A percentile compares a stretch with the other conserved stretches of the same genome.
These are phyloP conservation scores for Sycophaga agraensis DNA, from an alignment of 1,140 invertebrate genomes.

Conservation along the genomic window DNA sequence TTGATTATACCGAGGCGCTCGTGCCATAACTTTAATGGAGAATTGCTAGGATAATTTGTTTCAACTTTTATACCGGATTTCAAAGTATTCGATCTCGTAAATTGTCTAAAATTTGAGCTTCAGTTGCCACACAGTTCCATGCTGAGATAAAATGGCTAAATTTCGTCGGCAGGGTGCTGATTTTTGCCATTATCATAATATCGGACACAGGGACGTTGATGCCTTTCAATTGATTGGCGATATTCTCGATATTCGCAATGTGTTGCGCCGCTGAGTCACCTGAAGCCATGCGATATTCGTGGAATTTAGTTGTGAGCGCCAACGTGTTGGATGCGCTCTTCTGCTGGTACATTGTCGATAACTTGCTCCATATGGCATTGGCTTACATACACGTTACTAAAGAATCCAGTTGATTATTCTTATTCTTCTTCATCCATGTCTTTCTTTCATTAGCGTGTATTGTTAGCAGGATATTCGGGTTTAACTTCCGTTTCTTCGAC, in stretches of 20 bases:
- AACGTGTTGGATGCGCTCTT: background rate
- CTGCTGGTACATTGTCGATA: background rate
- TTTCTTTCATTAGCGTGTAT: background rate
- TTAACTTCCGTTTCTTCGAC: background rate
- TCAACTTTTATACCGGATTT: too few relatives aligned
- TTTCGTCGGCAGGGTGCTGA: background rate
- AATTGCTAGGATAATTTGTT: too few relatives aligned
- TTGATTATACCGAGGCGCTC: too few relatives aligned
- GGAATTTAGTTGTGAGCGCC: conserved; percentile 6
- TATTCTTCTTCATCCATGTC: background rate
- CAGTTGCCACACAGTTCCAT: background rate
- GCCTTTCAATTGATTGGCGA: background rate
- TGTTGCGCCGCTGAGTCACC: background rate
- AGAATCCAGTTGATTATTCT: background rate
- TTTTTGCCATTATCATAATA: background rate
- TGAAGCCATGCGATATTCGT: conserved; percentile 4
- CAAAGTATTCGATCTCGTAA: background rate
- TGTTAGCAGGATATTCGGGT: background rate
- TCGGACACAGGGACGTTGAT: background rate
- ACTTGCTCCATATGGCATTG: background rate
- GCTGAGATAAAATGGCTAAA: background rate
- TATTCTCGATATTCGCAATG: conserved; percentile 3
- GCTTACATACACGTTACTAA: background rate
- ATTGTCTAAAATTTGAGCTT: background rate
- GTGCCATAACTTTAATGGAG: too few relatives aligned